Evolutionary conservation across 2,888 invertebrate species (phyloP).

Genomic region (Mamestra brassicae): DNA sequence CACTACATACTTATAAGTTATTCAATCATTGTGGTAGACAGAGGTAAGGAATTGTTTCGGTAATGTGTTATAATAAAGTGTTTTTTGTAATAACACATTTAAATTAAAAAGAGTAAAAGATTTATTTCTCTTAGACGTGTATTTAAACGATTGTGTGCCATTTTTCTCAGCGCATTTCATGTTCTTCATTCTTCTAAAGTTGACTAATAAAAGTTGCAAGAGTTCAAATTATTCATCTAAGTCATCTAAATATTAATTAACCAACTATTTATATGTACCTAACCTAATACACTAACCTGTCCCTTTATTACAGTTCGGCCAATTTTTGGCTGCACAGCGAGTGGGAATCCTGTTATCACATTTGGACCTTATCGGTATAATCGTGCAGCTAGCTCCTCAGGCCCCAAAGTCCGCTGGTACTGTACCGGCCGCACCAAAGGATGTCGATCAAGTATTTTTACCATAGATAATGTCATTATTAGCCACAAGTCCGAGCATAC

Average conservation of each 20-base stretch:
- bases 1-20: too few relatives aligned
- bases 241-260: too few relatives aligned
- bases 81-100: too few relatives aligned
- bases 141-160: not conserved
- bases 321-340: conserved; percentile 47
- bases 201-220: not conserved
- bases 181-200: not conserved
- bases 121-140: not conserved
- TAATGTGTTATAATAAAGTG: too few relatives aligned
- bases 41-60: too few relatives aligned
- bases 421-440: conserved; percentile 42
- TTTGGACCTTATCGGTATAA: conserved; percentile 57
- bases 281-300: not conserved
- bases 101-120: too few relatives aligned
- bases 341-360: conserved; percentile 59
- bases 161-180: not conserved
- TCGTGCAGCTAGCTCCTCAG: conserved; percentile 17
- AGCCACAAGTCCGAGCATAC: conserved; percentile 48
- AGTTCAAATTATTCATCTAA: not conserved
- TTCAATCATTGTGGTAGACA: too few relatives aligned
- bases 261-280: too few relatives aligned
- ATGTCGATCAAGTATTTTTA: conserved; percentile 46
- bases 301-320: conserved; percentile 31
- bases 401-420: conserved; percentile 48
- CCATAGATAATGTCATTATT: conserved; percentile 39